Percentiles rank a stretch among this genome's conserved stretches.
Conservation (phyloP, 2,797 vertebrate genomes). For the Cryptoprocta ferox region DNA sequence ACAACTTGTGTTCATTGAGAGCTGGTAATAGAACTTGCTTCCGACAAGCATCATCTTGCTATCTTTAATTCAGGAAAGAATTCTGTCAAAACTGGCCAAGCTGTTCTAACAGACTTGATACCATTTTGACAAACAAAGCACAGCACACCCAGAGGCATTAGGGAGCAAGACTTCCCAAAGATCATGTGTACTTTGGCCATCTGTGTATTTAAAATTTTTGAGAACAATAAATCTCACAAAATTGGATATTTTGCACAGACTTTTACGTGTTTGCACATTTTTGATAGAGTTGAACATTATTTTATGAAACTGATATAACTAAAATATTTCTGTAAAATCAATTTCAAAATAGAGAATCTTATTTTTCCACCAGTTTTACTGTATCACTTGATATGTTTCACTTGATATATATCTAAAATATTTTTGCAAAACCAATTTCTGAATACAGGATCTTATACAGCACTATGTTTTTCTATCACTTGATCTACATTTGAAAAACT, state of each 20-base stretch:
- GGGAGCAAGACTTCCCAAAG: constrained; percentile 72
- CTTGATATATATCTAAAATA: neutral
- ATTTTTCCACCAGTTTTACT: neutral
- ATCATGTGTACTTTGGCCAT: constrained; percentile 76
- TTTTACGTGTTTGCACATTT: neutral
- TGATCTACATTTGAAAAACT: neutral
- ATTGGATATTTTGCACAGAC: constrained; percentile 42
- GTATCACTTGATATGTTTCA: neutral
- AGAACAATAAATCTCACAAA: constrained; percentile 58
- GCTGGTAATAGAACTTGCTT: neutral
- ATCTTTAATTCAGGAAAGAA: constrained; percentile 63
- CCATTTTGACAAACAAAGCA: constrained; percentile 71
- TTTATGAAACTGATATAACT: constrained; percentile 15
- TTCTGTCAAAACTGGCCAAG: constrained; percentile 64
- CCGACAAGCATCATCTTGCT: neutral
- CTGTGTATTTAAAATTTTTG: constrained; percentile 69
- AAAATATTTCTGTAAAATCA: constrained; percentile 47
- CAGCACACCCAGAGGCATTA: constrained; percentile 55
- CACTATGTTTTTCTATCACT: neutral
- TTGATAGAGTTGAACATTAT: constrained; percentile 1
- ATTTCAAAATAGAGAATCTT: constrained; percentile 1
- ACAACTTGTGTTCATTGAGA: neutral
- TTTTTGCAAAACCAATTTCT: constrained; percentile 5
- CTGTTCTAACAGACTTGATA: constrained; percentile 77
- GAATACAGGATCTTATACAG: neutral